phyloP scores from a whole-genome alignment of 2,888 invertebrate species.

The Heteromyza rotundicornis region DNA sequence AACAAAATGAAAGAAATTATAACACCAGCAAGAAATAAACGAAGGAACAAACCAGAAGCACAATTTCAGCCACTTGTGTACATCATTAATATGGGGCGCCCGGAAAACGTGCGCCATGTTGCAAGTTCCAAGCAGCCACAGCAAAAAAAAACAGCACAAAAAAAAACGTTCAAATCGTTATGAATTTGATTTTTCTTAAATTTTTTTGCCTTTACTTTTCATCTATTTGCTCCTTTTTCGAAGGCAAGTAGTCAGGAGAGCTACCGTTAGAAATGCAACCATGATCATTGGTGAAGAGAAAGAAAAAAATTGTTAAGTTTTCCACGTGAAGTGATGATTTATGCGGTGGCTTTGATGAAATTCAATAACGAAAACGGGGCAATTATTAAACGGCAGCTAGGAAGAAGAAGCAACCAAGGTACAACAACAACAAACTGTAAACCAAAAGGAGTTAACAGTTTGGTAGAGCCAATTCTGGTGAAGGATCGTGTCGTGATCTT shows the following conservation, averaged over 20 bases:
- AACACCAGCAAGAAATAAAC: constrained; percentile 2
- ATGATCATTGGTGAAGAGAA: background rate
- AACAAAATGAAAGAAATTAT: constrained; percentile 13
- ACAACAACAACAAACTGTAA: constrained; percentile 1
- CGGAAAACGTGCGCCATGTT: constrained; percentile 18
- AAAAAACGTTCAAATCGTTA: background rate
- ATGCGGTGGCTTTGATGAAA: constrained; percentile 27
- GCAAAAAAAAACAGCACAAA: no score
- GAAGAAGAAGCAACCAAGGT: background rate
- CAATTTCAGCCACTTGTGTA: constrained; percentile 18
- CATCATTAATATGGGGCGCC: constrained; percentile 15
- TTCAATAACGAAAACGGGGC: constrained; percentile 15
- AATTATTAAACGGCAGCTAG: background rate
- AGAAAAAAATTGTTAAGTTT: background rate
- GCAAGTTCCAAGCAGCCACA: background rate
- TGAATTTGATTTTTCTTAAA: background rate
- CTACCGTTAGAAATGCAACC: constrained; percentile 2
- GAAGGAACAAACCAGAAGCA: background rate
- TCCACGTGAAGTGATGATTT: constrained; percentile 17
- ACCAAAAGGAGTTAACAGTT: background rate
- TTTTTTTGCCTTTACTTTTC: no score
- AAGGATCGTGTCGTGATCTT: background rate
- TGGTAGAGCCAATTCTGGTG: background rate
- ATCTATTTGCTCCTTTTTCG: no score
- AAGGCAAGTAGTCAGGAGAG: no score